These are phyloP conservation scores for Eudemis profundana DNA, from an alignment of 2,888 invertebrate species.

Conservation along the genomic window DNA sequence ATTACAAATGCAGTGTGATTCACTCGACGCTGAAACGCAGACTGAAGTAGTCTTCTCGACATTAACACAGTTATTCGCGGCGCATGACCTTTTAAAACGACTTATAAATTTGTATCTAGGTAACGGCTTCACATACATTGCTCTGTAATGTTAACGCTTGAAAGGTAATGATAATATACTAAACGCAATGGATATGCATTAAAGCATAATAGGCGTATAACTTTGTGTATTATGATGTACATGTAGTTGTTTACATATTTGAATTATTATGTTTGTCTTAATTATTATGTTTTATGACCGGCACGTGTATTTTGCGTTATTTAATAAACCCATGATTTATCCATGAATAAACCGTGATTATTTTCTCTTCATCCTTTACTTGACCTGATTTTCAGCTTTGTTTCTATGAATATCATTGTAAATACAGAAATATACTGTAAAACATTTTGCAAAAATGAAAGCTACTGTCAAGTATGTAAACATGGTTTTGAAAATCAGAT, in stretches of 20 bases:
- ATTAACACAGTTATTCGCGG: slow-evolving; percentile 26
- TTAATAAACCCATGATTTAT: too few relatives aligned
- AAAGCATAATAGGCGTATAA: slow-evolving; percentile 4
- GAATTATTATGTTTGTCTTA: too few relatives aligned
- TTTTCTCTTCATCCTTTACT: too few relatives aligned
- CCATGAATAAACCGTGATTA: too few relatives aligned
- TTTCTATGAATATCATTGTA: too few relatives aligned
- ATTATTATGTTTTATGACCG: neutral
- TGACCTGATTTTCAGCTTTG: too few relatives aligned
- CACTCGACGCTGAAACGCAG: slow-evolving; percentile 31
- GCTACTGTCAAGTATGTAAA: too few relatives aligned
- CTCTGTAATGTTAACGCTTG: neutral
- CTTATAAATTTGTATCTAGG: slow-evolving; percentile 21
- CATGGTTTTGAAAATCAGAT: too few relatives aligned
- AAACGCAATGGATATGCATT: slow-evolving; percentile 11
- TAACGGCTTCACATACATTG: slow-evolving; percentile 23
- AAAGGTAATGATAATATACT: neutral
- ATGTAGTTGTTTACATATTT: neutral
- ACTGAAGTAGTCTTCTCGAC: slow-evolving; percentile 36
- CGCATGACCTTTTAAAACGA: slow-evolving; percentile 29
- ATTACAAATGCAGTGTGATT: slow-evolving; percentile 14
- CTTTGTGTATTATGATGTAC: neutral
- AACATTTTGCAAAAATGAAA: too few relatives aligned
- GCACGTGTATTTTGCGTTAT: neutral
- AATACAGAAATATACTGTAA: too few relatives aligned